These are phyloP conservation scores for Corella eumyota DNA, from an alignment of 23 tunicate species.

Conservation along the genomic window DNA sequence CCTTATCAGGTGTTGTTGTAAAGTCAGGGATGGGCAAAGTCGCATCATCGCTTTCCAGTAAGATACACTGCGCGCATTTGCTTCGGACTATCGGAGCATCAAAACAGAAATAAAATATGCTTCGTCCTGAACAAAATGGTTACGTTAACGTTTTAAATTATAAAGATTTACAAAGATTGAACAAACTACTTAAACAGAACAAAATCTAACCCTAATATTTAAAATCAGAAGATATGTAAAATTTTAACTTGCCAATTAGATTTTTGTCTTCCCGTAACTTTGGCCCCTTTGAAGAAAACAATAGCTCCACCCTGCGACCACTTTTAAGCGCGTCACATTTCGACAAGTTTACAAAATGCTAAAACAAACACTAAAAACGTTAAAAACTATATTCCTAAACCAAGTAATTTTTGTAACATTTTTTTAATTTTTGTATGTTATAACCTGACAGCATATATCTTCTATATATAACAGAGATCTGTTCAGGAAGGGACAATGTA, in stretches of 20 bases:
- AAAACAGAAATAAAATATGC: slow-evolving; percentile 69
- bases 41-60: no score
- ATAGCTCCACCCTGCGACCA: slow-evolving; percentile 29
- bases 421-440: neutral
- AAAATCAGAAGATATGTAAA: no score
- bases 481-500: slow-evolving; percentile 41
- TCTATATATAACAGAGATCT: slow-evolving; percentile 53
- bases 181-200: no score
- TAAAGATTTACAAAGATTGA: no score
- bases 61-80: no score
- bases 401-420: neutral
- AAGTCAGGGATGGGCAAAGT: no score
- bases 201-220: no score
- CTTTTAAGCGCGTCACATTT: slow-evolving; percentile 41
- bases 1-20: no score
- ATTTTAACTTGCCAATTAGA: slow-evolving; percentile 32
- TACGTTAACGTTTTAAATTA: no score
- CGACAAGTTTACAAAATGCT: slow-evolving; percentile 60
- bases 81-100: slow-evolving; percentile 18
- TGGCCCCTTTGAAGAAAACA: slow-evolving; percentile 80
- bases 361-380: neutral
- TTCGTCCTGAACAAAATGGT: slow-evolving; percentile 37
- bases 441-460: slow-evolving; percentile 74
- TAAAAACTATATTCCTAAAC: neutral
- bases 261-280: slow-evolving; percentile 71